Evolutionary conservation across 2,113 vertebrate species (phyloP), one percentile per base, ranked within the genome.

Genomic region (Aviceda subcristata): DNA sequence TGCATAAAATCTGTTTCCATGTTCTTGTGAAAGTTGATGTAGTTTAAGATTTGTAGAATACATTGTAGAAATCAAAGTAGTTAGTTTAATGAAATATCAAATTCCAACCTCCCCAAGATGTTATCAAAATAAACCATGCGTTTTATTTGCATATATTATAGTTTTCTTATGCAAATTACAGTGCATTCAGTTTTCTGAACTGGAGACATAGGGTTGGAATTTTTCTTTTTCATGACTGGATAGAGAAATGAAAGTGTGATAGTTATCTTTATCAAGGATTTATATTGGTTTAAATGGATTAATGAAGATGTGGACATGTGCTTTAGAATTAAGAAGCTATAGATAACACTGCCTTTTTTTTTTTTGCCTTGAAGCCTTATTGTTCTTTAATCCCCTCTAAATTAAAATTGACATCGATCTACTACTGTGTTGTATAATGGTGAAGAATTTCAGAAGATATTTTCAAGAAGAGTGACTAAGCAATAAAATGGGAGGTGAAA

Each of bases 1-100:
- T 80, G 74, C 55, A 64, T 92, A 91, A 97, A 97, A 88, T 90
- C 85, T 96, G 67, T 97, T 97, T 97, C 91, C 50, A 88, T 79
- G 93, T 77, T 85, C 57, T 53, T 94, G 86, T 23, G 48, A 86
- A 95, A 94, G 92, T 34, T 46, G 45, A 83, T 91, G 73, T 96
- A 96, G 92, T 90, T 95, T 68, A 93, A 94, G 32, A 94, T 90
- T 92, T 91, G 89, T 94, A 92, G 93, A 86, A 95, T 53, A 80
- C n/a, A 12, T 93, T 95, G 55, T 84, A 89, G 81, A 93, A 94
- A 93, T 88, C 41, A 34, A 64, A 83, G 38, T 18, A 30, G 12
- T n/a, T 69, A 39, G 12, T 72, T 68, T 5, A 60, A 30, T 41
- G 38, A 53, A 57, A 59, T 59, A 56, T 1, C 11, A 36, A 17